Percentiles rank a stretch among this genome's conserved stretches.
Evolutionary conservation across 2,113 vertebrate species (phyloP).

Genomic region (Eurystomus gularis): DNA sequence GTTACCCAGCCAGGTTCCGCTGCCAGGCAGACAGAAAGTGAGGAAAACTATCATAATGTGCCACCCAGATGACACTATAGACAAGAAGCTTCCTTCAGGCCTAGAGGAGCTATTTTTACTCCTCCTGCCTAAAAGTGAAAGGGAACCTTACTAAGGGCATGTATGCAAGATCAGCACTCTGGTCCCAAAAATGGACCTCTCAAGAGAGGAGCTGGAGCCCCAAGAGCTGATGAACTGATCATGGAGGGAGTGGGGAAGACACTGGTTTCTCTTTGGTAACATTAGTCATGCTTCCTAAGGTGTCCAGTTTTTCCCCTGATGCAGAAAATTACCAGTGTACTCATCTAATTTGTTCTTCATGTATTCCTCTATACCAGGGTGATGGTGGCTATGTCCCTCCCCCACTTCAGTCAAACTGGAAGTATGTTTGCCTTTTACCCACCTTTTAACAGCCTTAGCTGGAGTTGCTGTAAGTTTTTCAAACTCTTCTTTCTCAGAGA

Average conservation of each 20-base stretch:
- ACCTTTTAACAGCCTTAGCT: conserved; percentile 93
- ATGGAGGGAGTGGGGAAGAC: not conserved
- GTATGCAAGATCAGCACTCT: not conserved
- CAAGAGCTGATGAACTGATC: not conserved
- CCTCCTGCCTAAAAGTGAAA: not conserved
- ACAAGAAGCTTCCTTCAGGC: not conserved
- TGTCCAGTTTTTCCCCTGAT: not conserved
- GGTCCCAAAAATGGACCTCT: not conserved
- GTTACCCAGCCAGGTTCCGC: not conserved
- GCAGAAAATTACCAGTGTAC: not conserved
- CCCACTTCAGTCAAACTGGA: not conserved
- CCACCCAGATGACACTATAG: accelerated
- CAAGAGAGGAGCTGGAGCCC: not conserved
- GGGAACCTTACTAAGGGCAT: not conserved
- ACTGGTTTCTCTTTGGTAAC: not conserved
- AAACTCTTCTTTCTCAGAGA: conserved; percentile 94
- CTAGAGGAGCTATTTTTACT: not conserved
- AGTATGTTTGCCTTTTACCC: not conserved
- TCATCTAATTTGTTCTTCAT: not conserved
- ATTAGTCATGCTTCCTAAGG: not conserved
- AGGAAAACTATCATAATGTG: not conserved
- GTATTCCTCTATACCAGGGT: not conserved
- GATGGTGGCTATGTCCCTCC: not conserved
- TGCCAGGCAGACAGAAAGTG: not conserved
- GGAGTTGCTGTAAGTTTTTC: conserved; percentile 91